Conservation (phyloP, 1,140 invertebrate species). For the Drosophila elegans region DNA sequence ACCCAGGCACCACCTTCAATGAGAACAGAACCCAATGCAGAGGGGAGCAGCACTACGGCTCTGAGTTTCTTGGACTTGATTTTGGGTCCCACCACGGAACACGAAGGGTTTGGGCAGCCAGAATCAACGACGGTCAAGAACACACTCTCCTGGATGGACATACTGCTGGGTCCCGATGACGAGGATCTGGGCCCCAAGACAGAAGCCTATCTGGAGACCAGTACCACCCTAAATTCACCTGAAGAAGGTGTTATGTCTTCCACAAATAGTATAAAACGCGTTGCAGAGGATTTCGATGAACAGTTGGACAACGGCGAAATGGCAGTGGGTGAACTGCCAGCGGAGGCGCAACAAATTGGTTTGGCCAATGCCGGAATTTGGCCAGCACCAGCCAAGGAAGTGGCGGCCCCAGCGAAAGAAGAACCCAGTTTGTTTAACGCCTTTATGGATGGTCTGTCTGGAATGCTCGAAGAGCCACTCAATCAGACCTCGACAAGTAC, state of each 20-base stretch:
- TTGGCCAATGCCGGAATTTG: constrained; percentile 39
- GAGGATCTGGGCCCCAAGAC: constrained; percentile 43
- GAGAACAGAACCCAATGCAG: constrained; percentile 10
- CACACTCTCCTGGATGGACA: constrained; percentile 72
- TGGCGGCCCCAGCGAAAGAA: constrained; percentile 4
- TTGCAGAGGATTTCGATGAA: constrained; percentile 72
- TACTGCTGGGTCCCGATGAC: constrained; percentile 73
- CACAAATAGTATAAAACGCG: constrained; percentile 60
- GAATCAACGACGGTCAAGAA: constrained; percentile 55
- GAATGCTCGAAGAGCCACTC: constrained; percentile 44
- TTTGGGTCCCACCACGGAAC: constrained; percentile 61
- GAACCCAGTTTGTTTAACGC: constrained; percentile 57
- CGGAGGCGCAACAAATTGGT: constrained; percentile 61
- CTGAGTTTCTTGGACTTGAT: constrained; percentile 70
- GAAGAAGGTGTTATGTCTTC: neutral
- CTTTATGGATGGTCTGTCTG: constrained; percentile 62
- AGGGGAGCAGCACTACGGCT: constrained; percentile 38
- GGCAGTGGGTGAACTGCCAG: constrained; percentile 65
- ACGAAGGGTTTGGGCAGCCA: constrained; percentile 3
- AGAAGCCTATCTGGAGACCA: constrained; percentile 30
- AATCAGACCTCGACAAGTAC: constrained; percentile 31
- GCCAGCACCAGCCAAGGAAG: constrained; percentile 12
- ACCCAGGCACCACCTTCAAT: constrained; percentile 20
- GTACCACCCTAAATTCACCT: constrained; percentile 5
- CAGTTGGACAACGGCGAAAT: constrained; percentile 59